Conservation (phyloP, 2,888 invertebrate species). For the Boloria euphrosyne region DNA sequence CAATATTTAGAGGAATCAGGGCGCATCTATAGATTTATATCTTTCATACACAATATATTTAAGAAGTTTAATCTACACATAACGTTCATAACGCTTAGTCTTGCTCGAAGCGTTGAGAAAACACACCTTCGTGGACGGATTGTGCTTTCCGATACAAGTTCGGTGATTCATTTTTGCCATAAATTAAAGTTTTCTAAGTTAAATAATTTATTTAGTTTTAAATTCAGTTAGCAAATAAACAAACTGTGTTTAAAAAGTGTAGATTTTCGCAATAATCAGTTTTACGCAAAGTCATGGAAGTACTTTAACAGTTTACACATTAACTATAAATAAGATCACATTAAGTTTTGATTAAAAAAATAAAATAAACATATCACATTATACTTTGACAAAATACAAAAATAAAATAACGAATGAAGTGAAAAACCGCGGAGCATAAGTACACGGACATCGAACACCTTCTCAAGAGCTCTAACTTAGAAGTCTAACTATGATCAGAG, state of each 20-base stretch:
- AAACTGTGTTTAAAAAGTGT: no score
- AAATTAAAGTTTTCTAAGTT: background rate
- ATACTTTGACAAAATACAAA: background rate
- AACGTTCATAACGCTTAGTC: conserved; percentile 14
- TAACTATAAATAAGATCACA: no score
- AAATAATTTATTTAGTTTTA: no score
- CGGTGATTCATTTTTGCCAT: background rate
- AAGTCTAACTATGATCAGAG: conserved; percentile 7
- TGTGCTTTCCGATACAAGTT: conserved; percentile 51
- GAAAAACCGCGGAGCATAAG: conserved; percentile 36
- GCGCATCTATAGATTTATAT: background rate
- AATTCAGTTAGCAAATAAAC: no score
- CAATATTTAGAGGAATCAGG: no score
- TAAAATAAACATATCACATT: conserved; percentile 2
- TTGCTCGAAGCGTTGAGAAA: conserved; percentile 41
- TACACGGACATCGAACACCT: conserved; percentile 33
- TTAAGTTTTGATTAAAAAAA: background rate
- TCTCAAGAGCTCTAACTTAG: conserved; percentile 26
- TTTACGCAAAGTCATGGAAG: no score
- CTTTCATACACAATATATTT: conserved; percentile 5
- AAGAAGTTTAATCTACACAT: background rate
- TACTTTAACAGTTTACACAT: no score
- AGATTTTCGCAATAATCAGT: no score
- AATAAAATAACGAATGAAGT: conserved; percentile 12
- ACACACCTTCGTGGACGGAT: conserved; percentile 68